A percentile compares a stretch with the other conserved stretches of the same genome.
Conservation (phyloP, 37 sponge, comb jelly and placozoan genomes). For the Beroe ovata region DNA sequence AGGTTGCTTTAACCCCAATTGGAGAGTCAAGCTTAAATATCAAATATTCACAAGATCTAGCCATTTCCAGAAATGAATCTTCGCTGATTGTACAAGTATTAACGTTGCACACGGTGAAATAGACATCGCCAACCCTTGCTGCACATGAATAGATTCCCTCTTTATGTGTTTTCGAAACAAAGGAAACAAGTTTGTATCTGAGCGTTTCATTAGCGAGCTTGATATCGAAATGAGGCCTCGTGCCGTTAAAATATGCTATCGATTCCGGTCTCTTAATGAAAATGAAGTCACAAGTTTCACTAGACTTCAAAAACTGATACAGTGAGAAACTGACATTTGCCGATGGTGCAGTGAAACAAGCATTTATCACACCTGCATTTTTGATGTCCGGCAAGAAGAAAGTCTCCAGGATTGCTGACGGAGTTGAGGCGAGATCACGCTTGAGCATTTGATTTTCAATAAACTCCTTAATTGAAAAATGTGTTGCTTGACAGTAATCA, state of each 20-base stretch:
- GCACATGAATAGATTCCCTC: not conserved
- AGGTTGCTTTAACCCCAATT: not conserved
- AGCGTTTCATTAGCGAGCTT: not conserved
- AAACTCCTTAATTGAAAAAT: not conserved
- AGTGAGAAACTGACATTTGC: not conserved
- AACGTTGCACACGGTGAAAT: not conserved
- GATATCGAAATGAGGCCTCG: not conserved
- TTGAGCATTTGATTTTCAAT: not conserved
- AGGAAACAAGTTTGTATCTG: not conserved
- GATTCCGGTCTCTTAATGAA: not conserved
- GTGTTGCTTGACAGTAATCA: not conserved
- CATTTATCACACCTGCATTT: not conserved
- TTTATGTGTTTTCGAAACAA: not conserved
- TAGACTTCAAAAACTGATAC: not conserved
- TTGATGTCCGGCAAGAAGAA: not conserved
- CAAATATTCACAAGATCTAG: not conserved
- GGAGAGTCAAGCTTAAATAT: conserved; percentile 6
- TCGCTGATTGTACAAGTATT: not conserved
- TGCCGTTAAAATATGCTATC: not conserved
- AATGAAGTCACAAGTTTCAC: not conserved
- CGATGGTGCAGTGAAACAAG: not conserved
- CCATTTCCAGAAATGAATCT: not conserved
- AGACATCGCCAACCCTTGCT: not conserved
- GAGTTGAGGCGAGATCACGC: not conserved
- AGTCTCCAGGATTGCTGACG: not conserved